phyloP scores from a whole-genome alignment of 2,888 invertebrate species.

The Dolomedes plantarius region DNA sequence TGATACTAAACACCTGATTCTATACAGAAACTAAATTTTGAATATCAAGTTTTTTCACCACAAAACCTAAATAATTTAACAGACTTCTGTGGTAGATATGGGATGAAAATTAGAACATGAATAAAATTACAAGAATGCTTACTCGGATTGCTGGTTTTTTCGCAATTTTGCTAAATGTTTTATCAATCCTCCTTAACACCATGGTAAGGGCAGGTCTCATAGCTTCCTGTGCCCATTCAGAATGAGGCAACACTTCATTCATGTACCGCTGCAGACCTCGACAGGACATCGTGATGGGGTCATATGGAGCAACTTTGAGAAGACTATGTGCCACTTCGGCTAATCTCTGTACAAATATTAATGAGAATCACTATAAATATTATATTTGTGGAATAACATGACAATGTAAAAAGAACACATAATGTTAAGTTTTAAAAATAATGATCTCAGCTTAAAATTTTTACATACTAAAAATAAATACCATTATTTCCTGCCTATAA shows the following conservation, averaged over 20 bases:
- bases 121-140: constrained; percentile 16
- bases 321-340: constrained; percentile 98
- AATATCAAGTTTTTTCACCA: no score
- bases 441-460: no score
- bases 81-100: no score
- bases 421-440: no score
- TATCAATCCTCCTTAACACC: constrained; percentile 93
- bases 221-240: constrained; percentile 96
- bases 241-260: constrained; percentile 92
- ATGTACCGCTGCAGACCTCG: constrained; percentile 93
- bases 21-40: no score
- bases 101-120: no score
- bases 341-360: constrained; percentile 82
- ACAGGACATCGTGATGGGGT: constrained; percentile 97
- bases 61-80: no score
- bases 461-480: no score
- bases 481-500: no score
- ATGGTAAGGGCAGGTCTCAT: constrained; percentile 93
- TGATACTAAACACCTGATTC: no score
- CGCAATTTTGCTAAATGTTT: constrained; percentile 97
- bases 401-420: no score
- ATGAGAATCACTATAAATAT: constrained; percentile 55
- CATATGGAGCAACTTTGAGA: constrained; percentile 97
- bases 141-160: constrained; percentile 92
- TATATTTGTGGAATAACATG: constrained; percentile 1